Evolutionary conservation across 2,888 invertebrate genomes (phyloP).

Genomic region (Dasysyrphus tricinctus): DNA sequence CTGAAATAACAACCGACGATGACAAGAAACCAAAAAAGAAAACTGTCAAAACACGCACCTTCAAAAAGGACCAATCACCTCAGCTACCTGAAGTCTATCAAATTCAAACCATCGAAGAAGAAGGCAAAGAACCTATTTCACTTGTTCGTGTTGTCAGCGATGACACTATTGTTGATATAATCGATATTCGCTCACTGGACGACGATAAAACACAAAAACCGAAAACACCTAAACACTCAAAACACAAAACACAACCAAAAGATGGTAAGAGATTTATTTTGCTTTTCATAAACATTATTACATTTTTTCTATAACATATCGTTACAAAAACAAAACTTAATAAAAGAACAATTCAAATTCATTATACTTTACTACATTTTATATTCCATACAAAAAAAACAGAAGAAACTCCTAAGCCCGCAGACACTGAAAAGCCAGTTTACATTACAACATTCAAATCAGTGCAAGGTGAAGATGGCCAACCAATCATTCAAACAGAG

Average conservation of each 20-base stretch:
- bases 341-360: slow-evolving; percentile 33
- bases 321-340: slow-evolving; percentile 8
- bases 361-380: slow-evolving; percentile 54
- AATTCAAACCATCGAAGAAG: slow-evolving; percentile 84
- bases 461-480: slow-evolving; percentile 81
- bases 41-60: slow-evolving; percentile 83
- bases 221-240: slow-evolving; percentile 79
- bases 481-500: slow-evolving; percentile 81
- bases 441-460: slow-evolving; percentile 83
- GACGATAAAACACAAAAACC: slow-evolving; percentile 80
- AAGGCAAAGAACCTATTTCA: slow-evolving; percentile 83
- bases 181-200: slow-evolving; percentile 81
- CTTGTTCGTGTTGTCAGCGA: slow-evolving; percentile 83
- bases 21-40: slow-evolving; percentile 81
- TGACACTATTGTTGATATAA: slow-evolving; percentile 80
- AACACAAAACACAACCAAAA: slow-evolving; percentile 78
- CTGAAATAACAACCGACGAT: slow-evolving; percentile 80
- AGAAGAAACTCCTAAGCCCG: slow-evolving; percentile 79
- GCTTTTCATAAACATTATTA: not conserved
- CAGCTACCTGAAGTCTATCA: slow-evolving; percentile 82
- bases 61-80: slow-evolving; percentile 82
- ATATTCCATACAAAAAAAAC: slow-evolving; percentile 52
- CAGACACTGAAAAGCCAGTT: slow-evolving; percentile 82
- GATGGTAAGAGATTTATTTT: slow-evolving; percentile 79
- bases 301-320: slow-evolving; percentile 56